Evolutionary conservation across 2,797 vertebrate genomes (phyloP), one percentile per base, ranked within the genome.

Genomic region (Xyrichtys novacula): DNA sequence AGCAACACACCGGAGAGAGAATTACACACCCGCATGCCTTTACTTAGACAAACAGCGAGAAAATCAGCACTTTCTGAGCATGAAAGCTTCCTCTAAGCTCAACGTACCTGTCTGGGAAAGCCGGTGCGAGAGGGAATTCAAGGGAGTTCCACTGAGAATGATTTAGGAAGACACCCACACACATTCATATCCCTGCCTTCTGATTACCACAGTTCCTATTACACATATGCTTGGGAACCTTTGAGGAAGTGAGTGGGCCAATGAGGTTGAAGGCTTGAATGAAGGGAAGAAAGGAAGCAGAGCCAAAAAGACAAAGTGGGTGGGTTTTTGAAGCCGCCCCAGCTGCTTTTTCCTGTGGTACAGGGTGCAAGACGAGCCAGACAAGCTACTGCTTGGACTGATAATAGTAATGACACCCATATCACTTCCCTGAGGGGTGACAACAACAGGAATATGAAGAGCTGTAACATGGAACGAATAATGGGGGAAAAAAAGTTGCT

Each of bases 341-440:
- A 71, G 86, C 91, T 81, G 89, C 91, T 83, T 92, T 89, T 88
- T 93, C 91, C 88, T 89, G 90, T 86, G 71, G 65, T 78, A 31
- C 84, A 83, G 80, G 78, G 67, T 76, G 19, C 44, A 60, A 68
- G 28, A 29, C 47, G 11, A 17, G 17, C 50, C 55, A 72, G 57
- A 69, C 42, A 56, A 76, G 34, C 62, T 52, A 46, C 40, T 68
- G 50, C 64, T 73, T 49, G 20, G 49, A 29, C 38, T 19, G 39
- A 76, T 34, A 44, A 43, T 57, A 19, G 44, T 38, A 38, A 36
- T 32, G 29, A 36, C 61, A 60, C 17, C 15, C 3, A 28, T 19
- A n/a, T 20, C 9, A 29, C 9, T 14, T 17, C n/a, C 20, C 59
- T 2, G 7, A 47, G 2, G 2, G 73, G 65, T 7, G 10, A 40